Conservation (phyloP, 2,888 invertebrate genomes). For the Volucella inanis region DNA sequence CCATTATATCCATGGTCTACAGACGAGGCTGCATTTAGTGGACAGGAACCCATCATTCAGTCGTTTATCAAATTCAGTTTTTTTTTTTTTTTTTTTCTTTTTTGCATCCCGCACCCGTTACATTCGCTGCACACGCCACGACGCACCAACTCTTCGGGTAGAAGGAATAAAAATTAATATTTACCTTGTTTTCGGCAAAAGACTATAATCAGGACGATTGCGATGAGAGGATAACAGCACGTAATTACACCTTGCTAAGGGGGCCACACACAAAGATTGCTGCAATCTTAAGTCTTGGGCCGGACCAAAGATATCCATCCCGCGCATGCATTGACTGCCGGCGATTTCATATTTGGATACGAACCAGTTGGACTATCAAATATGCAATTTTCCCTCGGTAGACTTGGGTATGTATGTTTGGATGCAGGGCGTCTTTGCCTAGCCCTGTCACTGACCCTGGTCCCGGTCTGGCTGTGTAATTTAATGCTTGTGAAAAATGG, state of each 20-base stretch:
- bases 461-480: slow-evolving; percentile 39
- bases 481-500: slow-evolving; percentile 73
- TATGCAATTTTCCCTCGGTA: slow-evolving; percentile 39
- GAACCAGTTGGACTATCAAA: slow-evolving; percentile 45
- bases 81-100: slow-evolving; percentile 70
- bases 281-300: slow-evolving; percentile 13
- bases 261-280: slow-evolving; percentile 78
- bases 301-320: neutral
- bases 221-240: slow-evolving; percentile 83
- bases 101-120: slow-evolving; percentile 60
- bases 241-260: slow-evolving; percentile 83
- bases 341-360: slow-evolving; percentile 53
- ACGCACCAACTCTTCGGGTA: slow-evolving; percentile 41
- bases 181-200: slow-evolving; percentile 81
- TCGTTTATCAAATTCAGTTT: slow-evolving; percentile 75
- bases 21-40: slow-evolving; percentile 49
- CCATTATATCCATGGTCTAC: slow-evolving; percentile 55
- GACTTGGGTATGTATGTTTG: neutral
- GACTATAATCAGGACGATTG: slow-evolving; percentile 79
- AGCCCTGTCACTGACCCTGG: slow-evolving; percentile 38
- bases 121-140: slow-evolving; percentile 13
- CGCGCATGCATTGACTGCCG: slow-evolving; percentile 25
- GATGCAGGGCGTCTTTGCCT: slow-evolving; percentile 15
- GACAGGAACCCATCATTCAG: slow-evolving; percentile 67
- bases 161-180: slow-evolving; percentile 81